phyloP scores from a whole-genome alignment of 64 coral and sea anemone genomes.

The Dendronephthya gigantea region DNA sequence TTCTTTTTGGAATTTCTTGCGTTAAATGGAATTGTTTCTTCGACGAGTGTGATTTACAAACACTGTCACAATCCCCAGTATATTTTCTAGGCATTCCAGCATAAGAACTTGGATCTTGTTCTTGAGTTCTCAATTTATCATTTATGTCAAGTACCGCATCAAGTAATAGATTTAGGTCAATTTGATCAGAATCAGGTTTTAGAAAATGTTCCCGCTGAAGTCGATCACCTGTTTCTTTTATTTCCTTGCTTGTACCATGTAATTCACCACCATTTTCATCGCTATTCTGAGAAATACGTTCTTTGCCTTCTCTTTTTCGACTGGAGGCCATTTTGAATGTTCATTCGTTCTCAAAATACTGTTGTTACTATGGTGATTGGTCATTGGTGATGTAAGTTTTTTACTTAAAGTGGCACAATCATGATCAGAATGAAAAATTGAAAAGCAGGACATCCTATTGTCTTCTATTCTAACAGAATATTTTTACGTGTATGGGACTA shows the following conservation, averaged over 20 bases:
- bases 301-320: background rate
- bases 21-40: background rate
- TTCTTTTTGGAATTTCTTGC: background rate
- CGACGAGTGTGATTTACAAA: background rate
- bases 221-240: conserved; percentile 40
- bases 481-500: too few species aligned
- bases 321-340: background rate
- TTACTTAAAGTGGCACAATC: too few species aligned
- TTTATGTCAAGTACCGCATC: conserved; percentile 97
- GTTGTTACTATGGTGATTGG: background rate
- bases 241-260: background rate
- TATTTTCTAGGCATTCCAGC: background rate
- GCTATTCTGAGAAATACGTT: background rate
- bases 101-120: background rate
- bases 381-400: too few species aligned
- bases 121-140: conserved; percentile 52
- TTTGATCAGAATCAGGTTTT: conserved; percentile 85
- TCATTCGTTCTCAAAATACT: background rate
- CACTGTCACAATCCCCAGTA: background rate
- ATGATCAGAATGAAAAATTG: too few species aligned
- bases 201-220: conserved; percentile 77
- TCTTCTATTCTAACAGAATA: too few species aligned
- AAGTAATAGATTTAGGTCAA: conserved; percentile 76
- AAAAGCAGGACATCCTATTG: too few species aligned
- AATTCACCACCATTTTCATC: background rate